Base-by-base conservation (phyloP, 1,140 invertebrate species). In the Manduca sexta region DNA sequence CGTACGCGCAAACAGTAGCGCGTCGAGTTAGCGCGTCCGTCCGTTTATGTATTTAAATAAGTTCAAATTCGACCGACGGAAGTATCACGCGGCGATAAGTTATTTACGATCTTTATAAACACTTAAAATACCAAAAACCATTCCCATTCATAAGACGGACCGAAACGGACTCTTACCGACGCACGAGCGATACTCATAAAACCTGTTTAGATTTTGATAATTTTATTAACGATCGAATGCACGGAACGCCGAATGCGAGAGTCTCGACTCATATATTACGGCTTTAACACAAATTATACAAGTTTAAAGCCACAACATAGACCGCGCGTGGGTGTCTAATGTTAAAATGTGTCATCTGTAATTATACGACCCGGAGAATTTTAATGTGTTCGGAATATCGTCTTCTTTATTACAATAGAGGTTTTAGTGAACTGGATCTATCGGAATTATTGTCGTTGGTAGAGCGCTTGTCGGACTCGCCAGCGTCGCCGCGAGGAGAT, bases 131-230 rank as follows among this genome's bases (percentile, higher is more conserved):
- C 74, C 73, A 74, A 80, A 79, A 76, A 74, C 73, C 74, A 82
- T 85, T 85, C 73, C 79, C 82, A 85, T 85, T 85, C 82, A 85
- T 82, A 82, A 83, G 68, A 68, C 57, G 52, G 52, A 63, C 63
- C 65, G 70, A 69, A 64, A 67, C 60, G 57, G 67, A 60, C 54
- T 62, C 63, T 57, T 58, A 64, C 65, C 57, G 39, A 62, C 71
- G 62, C 75, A 74, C 74, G 66, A 74, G 74, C 70, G 71, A 69
- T 58, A 58, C 52, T 67, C 71, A 73, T 74, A 78, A 78, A 85
- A 83, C 82, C 79, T 66, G 79, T 85, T 85, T 82, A 66, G 78
- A 85, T 83, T 83, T 85, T 85, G 82, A 85, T 85, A 83, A 85
- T 85, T 85, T 85, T 85, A 85, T 84, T 85, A 84, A 84, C 74